Base-by-base conservation (phyloP, 1,140 invertebrate genomes). In the Metopolophium dirhodum region DNA sequence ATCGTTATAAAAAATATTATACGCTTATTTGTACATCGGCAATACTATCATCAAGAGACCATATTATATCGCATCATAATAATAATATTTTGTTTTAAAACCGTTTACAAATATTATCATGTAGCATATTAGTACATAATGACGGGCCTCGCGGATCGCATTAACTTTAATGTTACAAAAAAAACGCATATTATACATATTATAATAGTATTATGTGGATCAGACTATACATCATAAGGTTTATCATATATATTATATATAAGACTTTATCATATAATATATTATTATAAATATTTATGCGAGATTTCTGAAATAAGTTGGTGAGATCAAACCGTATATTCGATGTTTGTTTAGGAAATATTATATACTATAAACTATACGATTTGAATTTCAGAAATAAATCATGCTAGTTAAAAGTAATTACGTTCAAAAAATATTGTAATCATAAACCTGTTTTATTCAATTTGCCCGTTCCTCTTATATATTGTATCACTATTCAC, bases 401-500 rank as follows among this genome's bases (percentile, higher is more conserved):
- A 90, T 90, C 37, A 61, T 41, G 14, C 22, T 41, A 54, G 51
- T 90, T 61, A 26, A 57, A 45, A 61, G 14, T 45, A 68, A 90
- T 90, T 45, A 61, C 51, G 35, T 57, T 90, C 20, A 68, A 61
- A 90, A n/a, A 61, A 30, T 37, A 57, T 90, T 57, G 8, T 57
- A 57, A 90, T 30, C 88, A 41, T 57, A 90, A 90, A 90, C 89
- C 37, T 45, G 89, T 68, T 61, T 61, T 90, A 1, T 90, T 90
- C 89, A 90, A 90, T 90, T 90, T 45, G 45, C n/a, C 37, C 37
- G 2, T 68, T 45, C 9, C 14, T 41, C 18, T 90, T 61, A 18
- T 90, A 54, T 35, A 23, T 22, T 37, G 37, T 90, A 89, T 26
- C 54, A 61, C 41, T n/a, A 77, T 77, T 77, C 14, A n/a, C 51